phyloP scores from a whole-genome alignment of 2,797 vertebrate species.

The Emys orbicularis region DNA sequence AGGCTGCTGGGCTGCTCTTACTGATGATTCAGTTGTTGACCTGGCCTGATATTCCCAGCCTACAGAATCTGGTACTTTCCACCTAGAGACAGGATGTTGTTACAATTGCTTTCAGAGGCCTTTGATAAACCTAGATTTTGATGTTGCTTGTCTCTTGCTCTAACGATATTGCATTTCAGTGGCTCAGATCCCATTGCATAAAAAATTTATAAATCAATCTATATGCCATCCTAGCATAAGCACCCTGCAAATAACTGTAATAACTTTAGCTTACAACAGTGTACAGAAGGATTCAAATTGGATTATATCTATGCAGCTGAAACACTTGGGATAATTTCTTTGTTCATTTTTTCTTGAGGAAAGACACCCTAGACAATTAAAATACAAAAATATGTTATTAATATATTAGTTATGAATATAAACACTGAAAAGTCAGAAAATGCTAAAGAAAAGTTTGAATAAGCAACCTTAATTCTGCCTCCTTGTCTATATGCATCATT shows the following conservation, averaged over 20 bases:
- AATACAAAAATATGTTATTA: conserved; percentile 44
- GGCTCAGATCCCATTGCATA: conserved; percentile 63
- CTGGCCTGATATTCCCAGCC: neutral
- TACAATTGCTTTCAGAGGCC: neutral
- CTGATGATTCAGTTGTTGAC: neutral
- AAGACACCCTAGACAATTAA: conserved; percentile 63
- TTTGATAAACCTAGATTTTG: conserved; percentile 62
- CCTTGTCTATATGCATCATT: too few species aligned
- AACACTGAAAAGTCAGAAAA: neutral
- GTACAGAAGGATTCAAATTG: conserved; percentile 64
- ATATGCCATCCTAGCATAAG: conserved; percentile 63
- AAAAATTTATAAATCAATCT: neutral
- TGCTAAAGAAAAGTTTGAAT: too few species aligned
- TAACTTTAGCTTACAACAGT: conserved; percentile 62
- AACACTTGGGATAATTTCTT: conserved; percentile 70
- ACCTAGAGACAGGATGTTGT: neutral
- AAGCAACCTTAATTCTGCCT: too few species aligned
- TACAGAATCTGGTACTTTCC: neutral
- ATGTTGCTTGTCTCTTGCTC: conserved; percentile 60
- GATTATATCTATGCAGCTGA: conserved; percentile 71
- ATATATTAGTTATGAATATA: conserved; percentile 55
- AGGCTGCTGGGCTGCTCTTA: neutral
- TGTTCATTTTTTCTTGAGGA: conserved; percentile 59
- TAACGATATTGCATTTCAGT: conserved; percentile 31
- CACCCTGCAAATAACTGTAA: conserved; percentile 63